Evolutionary conservation across 2,797 vertebrate genomes (phyloP).

Genomic region (Mycteria americana): DNA sequence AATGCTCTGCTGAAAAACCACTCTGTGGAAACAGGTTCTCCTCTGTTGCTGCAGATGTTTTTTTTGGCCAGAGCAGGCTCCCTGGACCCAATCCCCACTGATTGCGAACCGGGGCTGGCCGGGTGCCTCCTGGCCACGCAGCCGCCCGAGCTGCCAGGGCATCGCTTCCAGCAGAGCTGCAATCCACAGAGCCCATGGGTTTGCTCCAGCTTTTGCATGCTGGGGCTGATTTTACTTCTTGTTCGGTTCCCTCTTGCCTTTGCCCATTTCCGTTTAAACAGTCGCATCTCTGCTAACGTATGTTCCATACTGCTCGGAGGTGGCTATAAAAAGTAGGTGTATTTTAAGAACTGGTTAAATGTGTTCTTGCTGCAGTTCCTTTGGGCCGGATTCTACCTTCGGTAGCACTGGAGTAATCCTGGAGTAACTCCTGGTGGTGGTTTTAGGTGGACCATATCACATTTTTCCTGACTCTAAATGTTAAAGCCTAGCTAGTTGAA

Average conservation of each 20-base stretch:
- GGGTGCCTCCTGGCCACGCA: not conserved
- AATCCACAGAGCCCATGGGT: not conserved
- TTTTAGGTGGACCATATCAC: not conserved
- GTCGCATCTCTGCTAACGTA: rapidly evolving
- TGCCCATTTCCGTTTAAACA: rapidly evolving
- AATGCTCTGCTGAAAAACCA: not conserved
- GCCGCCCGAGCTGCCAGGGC: not conserved
- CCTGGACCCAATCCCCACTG: not conserved
- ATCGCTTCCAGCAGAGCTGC: not conserved
- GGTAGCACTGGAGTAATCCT: not conserved
- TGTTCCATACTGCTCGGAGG: not conserved
- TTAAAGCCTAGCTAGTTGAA: not conserved
- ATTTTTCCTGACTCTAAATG: not conserved
- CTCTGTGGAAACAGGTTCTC: not conserved
- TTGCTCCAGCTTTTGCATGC: not conserved
- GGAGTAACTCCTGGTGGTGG: not conserved
- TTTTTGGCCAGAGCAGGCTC: not conserved
- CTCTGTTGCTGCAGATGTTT: not conserved
- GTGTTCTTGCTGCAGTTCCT: not conserved
- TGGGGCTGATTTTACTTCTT: not conserved
- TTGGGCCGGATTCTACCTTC: not conserved
- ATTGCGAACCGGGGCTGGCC: rapidly evolving
- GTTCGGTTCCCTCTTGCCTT: not conserved
- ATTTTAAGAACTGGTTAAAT: not conserved
- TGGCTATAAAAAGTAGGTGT: not conserved